Base-by-base conservation (phyloP, 1,140 invertebrate genomes). In the Neoseiulus cucumeris region DNA sequence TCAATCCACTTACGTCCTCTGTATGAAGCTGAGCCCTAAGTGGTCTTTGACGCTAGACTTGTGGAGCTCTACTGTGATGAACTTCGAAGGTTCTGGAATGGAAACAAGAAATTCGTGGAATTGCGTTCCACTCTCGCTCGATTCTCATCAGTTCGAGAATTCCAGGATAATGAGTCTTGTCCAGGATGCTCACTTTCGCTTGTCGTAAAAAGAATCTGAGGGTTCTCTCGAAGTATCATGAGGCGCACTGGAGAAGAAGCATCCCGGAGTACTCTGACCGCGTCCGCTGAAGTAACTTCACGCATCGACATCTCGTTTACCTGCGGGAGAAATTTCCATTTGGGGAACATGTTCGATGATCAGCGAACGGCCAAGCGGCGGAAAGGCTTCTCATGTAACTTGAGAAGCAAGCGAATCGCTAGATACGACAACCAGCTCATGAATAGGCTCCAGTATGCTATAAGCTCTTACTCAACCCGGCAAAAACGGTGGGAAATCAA, bases 241-340 rank as follows among this genome's bases (percentile, higher is more conserved):
- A 71, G 66, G 12, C 69, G 70, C 17, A 71, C 65, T 39, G 70
- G 69, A 7, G 66, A 68, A 1, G 68, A 45, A 22, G 70, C 67
- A 45, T 70, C 70, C 51, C 66, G 67, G n/a, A 71, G 30, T 17
- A 68, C 66, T 18, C 64, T 39, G 7, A 69, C 67, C 2, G 70
- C 70, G 44, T 71, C 70, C 7, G 66, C 44, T 17, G 64, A 65
- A 12, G 65, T 41, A 0, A 70, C 67, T 33, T 70, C 70, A 0
- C 70, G 68, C 42, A 71, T 68, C 17, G 70, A 71, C n/a, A 66
- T 67, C 45, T 71, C 70, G 41, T 71, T 71, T 33, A 70, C 69
- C 66, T 67, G 65, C 4, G 44, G 9, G 33, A 39, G 33, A 39
- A 39, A n/a, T n/a, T n/a, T n/a, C n/a, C n/a, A n/a, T n/a, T n/a